Base-by-base conservation (phyloP, 2,113 vertebrate species). In the Prinia subflava region DNA sequence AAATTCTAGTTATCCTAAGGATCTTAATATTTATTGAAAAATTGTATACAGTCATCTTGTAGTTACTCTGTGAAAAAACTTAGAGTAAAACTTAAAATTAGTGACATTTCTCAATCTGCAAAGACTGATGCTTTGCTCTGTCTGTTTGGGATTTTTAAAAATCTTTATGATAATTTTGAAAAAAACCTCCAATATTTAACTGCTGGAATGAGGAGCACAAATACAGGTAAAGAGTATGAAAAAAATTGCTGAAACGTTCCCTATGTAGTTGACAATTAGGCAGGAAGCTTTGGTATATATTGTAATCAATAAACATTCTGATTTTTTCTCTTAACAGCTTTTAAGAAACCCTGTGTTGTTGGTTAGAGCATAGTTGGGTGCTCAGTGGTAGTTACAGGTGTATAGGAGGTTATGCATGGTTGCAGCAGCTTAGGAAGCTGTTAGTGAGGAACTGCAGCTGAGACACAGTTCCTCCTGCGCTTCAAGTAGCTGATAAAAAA, bases 321-420 rank as follows among this genome's bases (percentile, higher is more conserved):
- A 1, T 75, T 60, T 33, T 37, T 47, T 56, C 15, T 41, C 11
- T 52, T 50, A 27, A 21, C 30, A 42, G 21, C 33, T 64, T 59
- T n/a, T 53, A 25, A 39, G 42, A 70, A 79, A 10, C 4, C 3
- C 3, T n/a, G 4, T 22, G 5, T 60, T 80, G 20, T 46, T 35
- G 10, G 23, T 31, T 70, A 8, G 41, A 57, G 47, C 41, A 27
- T n/a, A 24, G 22, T 13, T 64, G n/a, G 21, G 10, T n/a, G 17
- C 27, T 57, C 4, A 27, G 28, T 55, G 31, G 4, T n/a, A 8
- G 15, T 37, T 31, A 3, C 0, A 18, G 10, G 8, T 24, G 20
- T 25, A 22, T 20, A 20, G 30, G 50, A 52, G 33, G 33, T 31
- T 5, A 2, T 46, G 39, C 4, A 0, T 6, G 13, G 20, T 27